Evolutionary conservation across 2,797 vertebrate genomes (phyloP), one percentile per base, ranked within the genome.

Genomic region (Lutjanus campechanus): DNA sequence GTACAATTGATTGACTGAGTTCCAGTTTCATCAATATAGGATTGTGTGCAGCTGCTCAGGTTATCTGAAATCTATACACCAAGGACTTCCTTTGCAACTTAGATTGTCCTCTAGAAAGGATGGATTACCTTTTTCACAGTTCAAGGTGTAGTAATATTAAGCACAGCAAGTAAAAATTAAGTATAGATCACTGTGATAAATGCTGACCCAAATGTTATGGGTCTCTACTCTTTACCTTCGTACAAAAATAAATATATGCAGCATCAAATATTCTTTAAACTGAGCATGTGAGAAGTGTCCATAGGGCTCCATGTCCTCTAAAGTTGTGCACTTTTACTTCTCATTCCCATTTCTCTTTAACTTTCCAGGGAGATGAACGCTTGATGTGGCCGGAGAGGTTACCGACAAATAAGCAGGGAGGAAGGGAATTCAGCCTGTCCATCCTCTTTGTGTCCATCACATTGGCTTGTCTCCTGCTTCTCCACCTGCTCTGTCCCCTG

Each of bases 231-330:
- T 76, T 36, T 81, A 61, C 54, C 69, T 77, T 76, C 20, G 20
- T 89, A 89, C 64, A 90, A 93, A 94, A 93, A 91, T 88, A 92
- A 88, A 90, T 83, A 81, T 90, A 77, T 84, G 81, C 80, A 88
- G 83, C 85, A 82, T 89, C 61, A 83, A 69, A 81, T 86, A 78
- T 68, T 83, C 64, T 83, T 82, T 87, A 68, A 85, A 82, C 75
- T 78, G 15, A 79, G 56, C 54, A 65, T 67, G 61, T 85, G 50
- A 79, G 19, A 78, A 69, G 46, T 79, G 85, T 88, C 78, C 83
- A 80, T 70, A n/a, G 12, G 69, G 73, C 76, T 82, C 69, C 70
- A 80, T 81, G 73, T 85, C 84, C 69, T 87, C 69, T 69, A 54
- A 82, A 69, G 59, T 81, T 87, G 78, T 81, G 76, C 66, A 77